Evolutionary conservation across 64 coral and sea anemone species (phyloP).

Genomic region (Pachyseris speciosa): DNA sequence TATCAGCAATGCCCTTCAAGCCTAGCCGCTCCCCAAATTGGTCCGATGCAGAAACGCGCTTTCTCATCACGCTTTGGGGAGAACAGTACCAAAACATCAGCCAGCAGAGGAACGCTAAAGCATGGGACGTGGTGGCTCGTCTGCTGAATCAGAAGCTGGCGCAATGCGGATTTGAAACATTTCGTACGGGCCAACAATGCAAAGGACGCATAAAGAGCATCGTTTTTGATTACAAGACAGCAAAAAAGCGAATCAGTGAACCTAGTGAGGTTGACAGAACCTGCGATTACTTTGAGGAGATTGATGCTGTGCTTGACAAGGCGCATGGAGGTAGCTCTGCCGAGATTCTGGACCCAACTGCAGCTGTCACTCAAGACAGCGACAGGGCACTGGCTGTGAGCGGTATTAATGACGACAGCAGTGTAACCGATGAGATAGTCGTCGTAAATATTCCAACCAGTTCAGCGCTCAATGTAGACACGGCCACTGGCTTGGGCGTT

Average conservation of each 20-base stretch:
- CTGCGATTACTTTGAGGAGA: slow-evolving; percentile 70
- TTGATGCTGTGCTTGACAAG: slow-evolving; percentile 58
- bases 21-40: slow-evolving; percentile 57
- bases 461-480: slow-evolving; percentile 8
- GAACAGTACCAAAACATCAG: slow-evolving; percentile 73
- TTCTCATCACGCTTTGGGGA: slow-evolving; percentile 61
- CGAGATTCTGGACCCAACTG: neutral
- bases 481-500: neutral
- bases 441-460: slow-evolving; percentile 32
- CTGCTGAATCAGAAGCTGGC: slow-evolving; percentile 69
- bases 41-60: slow-evolving; percentile 74
- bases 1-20: slow-evolving; percentile 19
- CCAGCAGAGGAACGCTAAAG: slow-evolving; percentile 67
- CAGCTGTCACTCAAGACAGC: neutral
- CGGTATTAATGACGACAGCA: slow-evolving; percentile 40
- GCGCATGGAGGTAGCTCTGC: neutral
- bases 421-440: slow-evolving; percentile 20
- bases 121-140: slow-evolving; percentile 61
- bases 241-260: slow-evolving; percentile 37
- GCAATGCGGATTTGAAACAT: slow-evolving; percentile 69
- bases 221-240: slow-evolving; percentile 67
- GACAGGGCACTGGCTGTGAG: neutral
- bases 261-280: slow-evolving; percentile 40
- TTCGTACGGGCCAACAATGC: slow-evolving; percentile 68
- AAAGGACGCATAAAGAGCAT: slow-evolving; percentile 78